Base-by-base conservation (phyloP, 2,113 vertebrate genomes). In the Grammomys surdaster region DNA sequence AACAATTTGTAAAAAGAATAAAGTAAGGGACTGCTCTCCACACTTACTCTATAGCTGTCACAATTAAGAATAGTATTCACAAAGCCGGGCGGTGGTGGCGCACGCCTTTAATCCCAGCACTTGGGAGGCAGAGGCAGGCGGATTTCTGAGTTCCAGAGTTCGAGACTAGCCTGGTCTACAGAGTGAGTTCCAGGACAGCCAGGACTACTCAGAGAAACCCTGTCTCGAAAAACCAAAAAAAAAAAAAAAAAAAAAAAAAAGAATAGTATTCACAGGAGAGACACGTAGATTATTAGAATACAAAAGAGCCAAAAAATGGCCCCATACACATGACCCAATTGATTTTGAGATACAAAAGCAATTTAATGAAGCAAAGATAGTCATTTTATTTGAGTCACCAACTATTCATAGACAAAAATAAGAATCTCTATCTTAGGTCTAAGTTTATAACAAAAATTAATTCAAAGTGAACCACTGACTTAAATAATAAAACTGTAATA, bases 341-440 rank as follows among this genome's bases (percentile, higher is more conserved):
- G 43, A 84, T 92, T 95, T 90, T 92, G 56, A 96, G 46, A 24
- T 82, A n/a, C 31, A 95, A 92, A 96, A 96, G 89, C 65, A 96
- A 89, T 78, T 73, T 51, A 90, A 36, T 46, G 48, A 69, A 94
- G 33, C 40, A 93, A 95, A 95, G 54, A 80, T 3, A 70, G 40
- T 94, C 17, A 94, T 96, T 96, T 97, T 87, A 91, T 93, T 82
- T 90, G 72, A 93, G 63, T 36, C 63, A 95, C 84, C 80, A 70
- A 75, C 72, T 69, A 46, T 73, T 82, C 81, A 75, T 5, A 88
- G 43, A 28, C 36, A 97, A 95, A 94, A 92, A 91, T 88, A 93
- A 84, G 75, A 78, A 89, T 58, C 48, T 88, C 16, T 13, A 95
- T 28, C 80, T 97, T 89, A 92, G 63, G 63, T 86, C 95, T 46